Evolutionary conservation across 2,797 vertebrate species (phyloP).

Genomic region (Nasua narica): DNA sequence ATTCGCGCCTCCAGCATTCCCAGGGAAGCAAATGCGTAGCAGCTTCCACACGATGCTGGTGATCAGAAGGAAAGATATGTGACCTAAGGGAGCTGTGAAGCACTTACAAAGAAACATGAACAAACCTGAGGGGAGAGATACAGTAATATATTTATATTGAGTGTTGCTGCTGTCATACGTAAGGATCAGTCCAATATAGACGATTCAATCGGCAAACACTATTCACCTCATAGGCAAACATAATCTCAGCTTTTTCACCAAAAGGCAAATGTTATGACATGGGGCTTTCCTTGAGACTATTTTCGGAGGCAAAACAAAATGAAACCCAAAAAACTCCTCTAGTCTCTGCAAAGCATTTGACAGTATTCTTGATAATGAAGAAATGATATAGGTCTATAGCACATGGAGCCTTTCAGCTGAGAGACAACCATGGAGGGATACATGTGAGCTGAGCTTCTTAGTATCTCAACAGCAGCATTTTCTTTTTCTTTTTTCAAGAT

Average conservation of each 20-base stretch:
- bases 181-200: not conserved
- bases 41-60: conserved; percentile 91
- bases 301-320: not conserved
- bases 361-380: not conserved
- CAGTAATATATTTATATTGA: not conserved
- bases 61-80: not conserved
- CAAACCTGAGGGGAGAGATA: not conserved
- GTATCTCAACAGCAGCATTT: not conserved
- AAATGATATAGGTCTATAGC: not conserved
- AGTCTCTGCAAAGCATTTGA: conserved; percentile 12
- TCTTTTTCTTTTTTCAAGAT: not conserved
- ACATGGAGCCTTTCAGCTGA: not conserved
- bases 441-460: not conserved
- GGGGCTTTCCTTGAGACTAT: conserved; percentile 17
- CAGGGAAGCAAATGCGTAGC: conserved; percentile 94
- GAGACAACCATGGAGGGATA: not conserved
- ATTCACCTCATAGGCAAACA: not conserved
- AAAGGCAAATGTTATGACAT: not conserved
- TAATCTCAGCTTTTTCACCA: not conserved
- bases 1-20: conserved; percentile 96
- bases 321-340: not conserved
- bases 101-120: not conserved
- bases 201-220: not conserved
- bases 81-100: not conserved
- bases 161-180: not conserved